Base-by-base conservation (phyloP, 1,140 invertebrate species). In the Popillia japonica region DNA sequence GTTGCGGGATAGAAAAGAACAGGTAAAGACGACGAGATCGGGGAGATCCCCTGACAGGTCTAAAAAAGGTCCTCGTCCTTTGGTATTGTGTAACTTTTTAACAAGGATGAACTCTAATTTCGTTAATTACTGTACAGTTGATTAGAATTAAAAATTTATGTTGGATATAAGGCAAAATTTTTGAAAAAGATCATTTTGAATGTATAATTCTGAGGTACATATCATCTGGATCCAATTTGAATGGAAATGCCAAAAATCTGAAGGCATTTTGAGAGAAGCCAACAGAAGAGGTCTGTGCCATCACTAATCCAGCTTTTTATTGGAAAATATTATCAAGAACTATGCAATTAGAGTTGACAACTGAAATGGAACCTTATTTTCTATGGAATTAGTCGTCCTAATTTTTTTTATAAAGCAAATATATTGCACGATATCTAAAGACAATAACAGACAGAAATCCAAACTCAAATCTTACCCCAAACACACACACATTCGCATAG, bases 391-490 rank as follows among this genome's bases (percentile, higher is more conserved):
- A n/a, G n/a, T n/a, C n/a, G n/a, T 34, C 27, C 27, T 4, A 34
- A 34, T 2, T 34, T 2, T 34, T 34, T 34, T 34, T 4, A 34
- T 34, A 34, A 34, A 2, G 27, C 27, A 34, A 34, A 34, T 34
- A 34, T 34, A 34, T 2, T 34, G 27, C 27, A 34, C 4, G 1
- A 34, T 14, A 17, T 17, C 48, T 55, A 55, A 55, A 68, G 61
- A 68, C 27, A 34, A 34, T 6, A 34, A 27, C 61, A 68, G 22
- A 68, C 11, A 14, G 27, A 68, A 68, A 68, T 68, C 61, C 20
- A 68, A 68, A 68, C 22, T 17, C 61, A 23, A 68, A 68, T 68
- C 61, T 68, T 68, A 68, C 61, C 61, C 61, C 61, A 14, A 48
- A 10, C 44, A 27, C 61, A 10, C 23, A 68, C 61, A 6, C 61